A percentile compares a stretch with the other conserved stretches of the same genome.
Conservation (phyloP, 2,888 invertebrate species). For the Eupithecia abbreviata region DNA sequence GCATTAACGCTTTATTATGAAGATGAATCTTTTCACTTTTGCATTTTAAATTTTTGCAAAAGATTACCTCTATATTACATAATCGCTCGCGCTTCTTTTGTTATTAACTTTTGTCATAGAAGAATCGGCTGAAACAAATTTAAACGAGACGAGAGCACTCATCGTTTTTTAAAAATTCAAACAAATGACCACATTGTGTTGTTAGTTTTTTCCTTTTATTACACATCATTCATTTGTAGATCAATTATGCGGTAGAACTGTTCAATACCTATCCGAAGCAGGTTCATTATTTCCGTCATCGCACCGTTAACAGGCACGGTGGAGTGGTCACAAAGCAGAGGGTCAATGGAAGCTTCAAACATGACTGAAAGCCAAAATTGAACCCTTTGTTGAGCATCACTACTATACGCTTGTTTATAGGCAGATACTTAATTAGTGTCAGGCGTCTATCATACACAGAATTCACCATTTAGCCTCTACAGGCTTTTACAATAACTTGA, state of each 20-base stretch:
- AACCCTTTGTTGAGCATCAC: neutral
- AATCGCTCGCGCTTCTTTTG: too few relatives aligned
- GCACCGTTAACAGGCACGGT: constrained; percentile 48
- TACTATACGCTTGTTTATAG: neutral
- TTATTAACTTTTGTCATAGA: too few relatives aligned
- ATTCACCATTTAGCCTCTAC: neutral
- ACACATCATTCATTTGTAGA: neutral
- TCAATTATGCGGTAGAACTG: neutral
- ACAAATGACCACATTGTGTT: neutral
- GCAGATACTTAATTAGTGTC: neutral
- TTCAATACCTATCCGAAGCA: neutral
- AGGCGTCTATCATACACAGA: neutral
- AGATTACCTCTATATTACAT: too few relatives aligned
- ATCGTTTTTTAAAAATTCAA: neutral
- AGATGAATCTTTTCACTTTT: too few relatives aligned
- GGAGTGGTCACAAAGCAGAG: constrained; percentile 45
- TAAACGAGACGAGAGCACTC: neutral
- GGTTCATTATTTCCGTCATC: constrained; percentile 49
- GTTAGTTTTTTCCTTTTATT: neutral
- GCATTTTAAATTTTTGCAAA: too few relatives aligned
- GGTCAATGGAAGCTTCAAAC: constrained; percentile 42
- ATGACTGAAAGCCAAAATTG: constrained; percentile 4
- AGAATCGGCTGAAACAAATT: too few relatives aligned
- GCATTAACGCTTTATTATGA: too few relatives aligned
- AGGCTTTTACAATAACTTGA: neutral